A percentile compares a stretch with the other conserved stretches of the same genome.
These are phyloP conservation scores for Vanessa atalanta DNA, from an alignment of 1,140 invertebrate species.

Conservation along the genomic window DNA sequence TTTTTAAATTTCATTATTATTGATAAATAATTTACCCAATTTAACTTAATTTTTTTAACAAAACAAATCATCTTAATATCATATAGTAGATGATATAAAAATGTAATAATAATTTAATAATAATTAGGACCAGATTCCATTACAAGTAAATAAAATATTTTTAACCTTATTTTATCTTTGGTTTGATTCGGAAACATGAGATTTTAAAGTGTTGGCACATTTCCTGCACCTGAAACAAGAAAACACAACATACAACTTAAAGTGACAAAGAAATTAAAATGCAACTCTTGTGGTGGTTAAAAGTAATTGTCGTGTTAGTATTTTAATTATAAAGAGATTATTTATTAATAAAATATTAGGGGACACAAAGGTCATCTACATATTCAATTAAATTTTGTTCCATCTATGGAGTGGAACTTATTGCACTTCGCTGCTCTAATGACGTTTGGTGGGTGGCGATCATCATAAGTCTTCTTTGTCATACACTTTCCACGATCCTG, in stretches of 20 bases:
- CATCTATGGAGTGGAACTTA: no score
- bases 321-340: no score
- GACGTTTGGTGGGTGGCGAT: background rate
- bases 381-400: no score
- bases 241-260: constrained; percentile 6
- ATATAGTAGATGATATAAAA: constrained; percentile 22
- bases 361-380: no score
- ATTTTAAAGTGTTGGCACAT: constrained; percentile 83
- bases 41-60: background rate
- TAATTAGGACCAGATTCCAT: constrained; percentile 20
- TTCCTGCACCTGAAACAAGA: constrained; percentile 78
- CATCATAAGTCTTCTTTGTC: background rate
- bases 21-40: background rate
- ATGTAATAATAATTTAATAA: constrained; percentile 22
- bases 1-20: background rate
- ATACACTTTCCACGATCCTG: no score
- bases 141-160: constrained; percentile 13
- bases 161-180: constrained; percentile 61
- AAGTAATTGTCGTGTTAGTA: no score
- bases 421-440: background rate
- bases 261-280: background rate
- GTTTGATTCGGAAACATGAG: constrained; percentile 82
- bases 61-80: constrained; percentile 11
- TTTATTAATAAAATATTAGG: no score
- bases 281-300: no score